Conservation (phyloP, 64 coral and sea anemone genomes). For the Montipora capricornis region DNA sequence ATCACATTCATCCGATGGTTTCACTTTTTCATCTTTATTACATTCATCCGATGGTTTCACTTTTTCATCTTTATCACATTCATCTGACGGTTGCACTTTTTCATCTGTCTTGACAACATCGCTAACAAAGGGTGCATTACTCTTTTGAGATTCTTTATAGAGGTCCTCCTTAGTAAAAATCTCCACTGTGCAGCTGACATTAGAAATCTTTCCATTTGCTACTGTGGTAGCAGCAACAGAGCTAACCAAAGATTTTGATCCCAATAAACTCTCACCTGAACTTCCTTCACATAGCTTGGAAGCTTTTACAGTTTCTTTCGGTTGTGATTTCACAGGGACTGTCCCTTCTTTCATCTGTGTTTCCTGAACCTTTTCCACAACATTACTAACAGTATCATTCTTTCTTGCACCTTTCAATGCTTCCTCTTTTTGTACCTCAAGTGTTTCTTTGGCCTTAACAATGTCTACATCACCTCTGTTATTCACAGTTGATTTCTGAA, state of each 20-base stretch:
- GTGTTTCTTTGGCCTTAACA: conserved; percentile 11
- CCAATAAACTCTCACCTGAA: conserved; percentile 6
- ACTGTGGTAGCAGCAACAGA: conserved; percentile 28
- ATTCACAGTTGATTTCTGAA: conserved; percentile 25
- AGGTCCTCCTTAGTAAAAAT: conserved; percentile 6
- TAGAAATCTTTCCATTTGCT: conserved; percentile 15
- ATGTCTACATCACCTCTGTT: background rate
- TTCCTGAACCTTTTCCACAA: background rate
- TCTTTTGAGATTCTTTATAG: conserved; percentile 6
- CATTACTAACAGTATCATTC: background rate
- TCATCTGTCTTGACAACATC: conserved; percentile 28
- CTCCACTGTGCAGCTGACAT: conserved; percentile 25
- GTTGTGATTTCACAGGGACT: conserved; percentile 8
- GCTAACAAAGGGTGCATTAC: background rate
- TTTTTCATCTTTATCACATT: conserved; percentile 3
- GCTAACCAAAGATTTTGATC: conserved; percentile 15
- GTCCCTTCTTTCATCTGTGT: background rate
- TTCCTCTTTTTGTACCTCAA: conserved; percentile 10
- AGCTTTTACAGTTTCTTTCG: conserved; percentile 5
- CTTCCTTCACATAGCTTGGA: conserved; percentile 13
- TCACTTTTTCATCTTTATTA: background rate
- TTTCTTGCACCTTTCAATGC: conserved; percentile 3
- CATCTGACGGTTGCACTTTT: background rate
- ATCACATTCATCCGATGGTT: too few species aligned
- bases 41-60: background rate